Percentiles rank a stretch among this genome's conserved stretches.
Evolutionary conservation across 2,888 invertebrate species (phyloP).

Genomic region (Neelides folsomi): DNA sequence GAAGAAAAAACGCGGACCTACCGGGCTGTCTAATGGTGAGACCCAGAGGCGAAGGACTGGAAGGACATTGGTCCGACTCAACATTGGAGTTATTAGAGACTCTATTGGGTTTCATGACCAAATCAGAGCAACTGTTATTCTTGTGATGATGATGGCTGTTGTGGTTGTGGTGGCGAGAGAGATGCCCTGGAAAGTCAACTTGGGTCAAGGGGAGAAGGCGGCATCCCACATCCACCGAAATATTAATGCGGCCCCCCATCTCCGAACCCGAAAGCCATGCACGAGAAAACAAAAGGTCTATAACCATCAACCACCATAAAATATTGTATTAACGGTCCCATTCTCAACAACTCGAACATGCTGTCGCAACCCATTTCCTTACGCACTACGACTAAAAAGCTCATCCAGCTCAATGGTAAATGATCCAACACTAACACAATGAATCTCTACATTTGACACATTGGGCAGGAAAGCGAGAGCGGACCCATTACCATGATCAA

Average conservation of each 20-base stretch:
- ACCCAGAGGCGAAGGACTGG: constrained; percentile 30
- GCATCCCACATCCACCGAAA: constrained; percentile 2
- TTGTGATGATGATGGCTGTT: constrained; percentile 13
- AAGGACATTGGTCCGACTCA: constrained; percentile 20
- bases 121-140: constrained; percentile 8
- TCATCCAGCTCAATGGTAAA: constrained; percentile 12
- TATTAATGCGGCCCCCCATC: constrained; percentile 10
- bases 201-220: constrained; percentile 1
- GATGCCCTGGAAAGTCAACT: constrained; percentile 1
- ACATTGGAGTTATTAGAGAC: constrained; percentile 26
- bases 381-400: constrained; percentile 6
- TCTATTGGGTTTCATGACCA: constrained; percentile 28
- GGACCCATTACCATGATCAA: constrained; percentile 39
- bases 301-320: constrained; percentile 25
- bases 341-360: constrained; percentile 12
- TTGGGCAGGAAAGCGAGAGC: too few relatives aligned
- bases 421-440: constrained; percentile 11
- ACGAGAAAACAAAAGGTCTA: constrained; percentile 11
- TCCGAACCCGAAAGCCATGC: background rate
- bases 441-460: constrained; percentile 7
- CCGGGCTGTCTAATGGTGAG: constrained; percentile 29
- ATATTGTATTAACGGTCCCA: constrained; percentile 27
- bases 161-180: constrained; percentile 12
- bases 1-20: constrained; percentile 7
- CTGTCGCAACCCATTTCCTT: constrained; percentile 12